Evolutionary conservation across 2,888 invertebrate species (phyloP).

Genomic region (Tinea pellionella): DNA sequence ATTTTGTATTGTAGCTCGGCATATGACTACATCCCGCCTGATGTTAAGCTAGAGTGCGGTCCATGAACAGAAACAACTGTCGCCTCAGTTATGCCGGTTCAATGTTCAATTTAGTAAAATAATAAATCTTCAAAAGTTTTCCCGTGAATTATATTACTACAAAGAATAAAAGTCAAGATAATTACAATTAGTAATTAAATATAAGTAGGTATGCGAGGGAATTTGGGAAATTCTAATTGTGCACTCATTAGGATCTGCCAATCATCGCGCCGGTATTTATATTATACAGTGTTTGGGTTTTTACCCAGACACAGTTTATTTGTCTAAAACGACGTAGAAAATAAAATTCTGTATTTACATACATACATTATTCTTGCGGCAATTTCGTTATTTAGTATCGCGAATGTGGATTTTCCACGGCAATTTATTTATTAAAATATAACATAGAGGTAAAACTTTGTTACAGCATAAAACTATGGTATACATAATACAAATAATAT

Average conservation of each 20-base stretch:
- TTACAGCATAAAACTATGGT: too few relatives aligned
- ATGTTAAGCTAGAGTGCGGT: too few relatives aligned
- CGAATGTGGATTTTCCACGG: not conserved
- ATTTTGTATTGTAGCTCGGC: too few relatives aligned
- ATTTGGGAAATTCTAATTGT: conserved; percentile 2
- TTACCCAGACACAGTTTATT: not conserved
- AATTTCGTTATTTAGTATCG: not conserved
- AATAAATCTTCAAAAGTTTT: too few relatives aligned
- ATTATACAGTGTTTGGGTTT: not conserved
- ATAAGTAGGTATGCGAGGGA: not conserved
- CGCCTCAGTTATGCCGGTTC: too few relatives aligned
- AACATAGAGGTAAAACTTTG: too few relatives aligned
- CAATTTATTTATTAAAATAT: not conserved
- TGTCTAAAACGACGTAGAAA: not conserved
- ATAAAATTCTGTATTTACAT: not conserved
- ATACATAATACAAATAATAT: too few relatives aligned
- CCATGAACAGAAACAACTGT: too few relatives aligned
- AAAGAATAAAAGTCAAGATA: not conserved
- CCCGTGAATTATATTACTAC: too few relatives aligned
- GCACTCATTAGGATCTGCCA: not conserved
- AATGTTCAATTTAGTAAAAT: too few relatives aligned
- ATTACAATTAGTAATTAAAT: not conserved
- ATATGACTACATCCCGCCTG: too few relatives aligned
- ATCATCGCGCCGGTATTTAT: not conserved
- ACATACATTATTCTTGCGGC: not conserved